A percentile compares a stretch with the other conserved stretches of the same genome.
Conservation (phyloP, 1,140 invertebrate species). For the Tenebrio molitor region DNA sequence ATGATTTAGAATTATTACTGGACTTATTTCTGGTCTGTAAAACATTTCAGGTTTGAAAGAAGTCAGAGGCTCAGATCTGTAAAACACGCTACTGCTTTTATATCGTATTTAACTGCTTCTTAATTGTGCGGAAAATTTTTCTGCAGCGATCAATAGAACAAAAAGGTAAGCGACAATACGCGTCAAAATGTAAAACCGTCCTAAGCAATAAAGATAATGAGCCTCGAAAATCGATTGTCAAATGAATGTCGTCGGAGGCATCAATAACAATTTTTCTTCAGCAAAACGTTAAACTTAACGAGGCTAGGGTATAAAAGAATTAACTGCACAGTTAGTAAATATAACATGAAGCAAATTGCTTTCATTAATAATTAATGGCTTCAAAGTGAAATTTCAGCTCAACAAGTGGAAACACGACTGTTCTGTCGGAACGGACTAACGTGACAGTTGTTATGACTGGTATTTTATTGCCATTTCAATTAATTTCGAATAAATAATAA, state of each 20-base stretch:
- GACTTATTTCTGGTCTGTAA: no score
- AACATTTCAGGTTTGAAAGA: no score
- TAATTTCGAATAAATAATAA: neutral
- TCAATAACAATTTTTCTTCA: neutral
- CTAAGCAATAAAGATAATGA: neutral
- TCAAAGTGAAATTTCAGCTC: constrained; percentile 25
- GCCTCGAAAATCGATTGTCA: neutral
- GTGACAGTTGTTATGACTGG: no score
- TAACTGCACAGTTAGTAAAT: constrained; percentile 21
- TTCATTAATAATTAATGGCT: constrained; percentile 25
- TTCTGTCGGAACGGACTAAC: neutral
- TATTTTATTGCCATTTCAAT: neutral
- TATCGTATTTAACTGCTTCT: no score
- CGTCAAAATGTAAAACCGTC: neutral
- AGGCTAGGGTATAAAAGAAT: constrained; percentile 8
- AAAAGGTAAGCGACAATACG: neutral
- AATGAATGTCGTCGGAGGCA: neutral
- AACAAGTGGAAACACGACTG: constrained; percentile 21
- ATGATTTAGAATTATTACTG: no score
- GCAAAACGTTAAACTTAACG: constrained; percentile 11
- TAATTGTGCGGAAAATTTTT: constrained; percentile 1
- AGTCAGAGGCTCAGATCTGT: no score
- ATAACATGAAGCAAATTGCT: constrained; percentile 1
- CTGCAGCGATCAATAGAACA: neutral
- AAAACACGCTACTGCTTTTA: no score